Percentiles rank a stretch among this genome's conserved stretches.
phyloP scores from a whole-genome alignment of 2,797 vertebrate genomes.

The Margarornis squamiger region DNA sequence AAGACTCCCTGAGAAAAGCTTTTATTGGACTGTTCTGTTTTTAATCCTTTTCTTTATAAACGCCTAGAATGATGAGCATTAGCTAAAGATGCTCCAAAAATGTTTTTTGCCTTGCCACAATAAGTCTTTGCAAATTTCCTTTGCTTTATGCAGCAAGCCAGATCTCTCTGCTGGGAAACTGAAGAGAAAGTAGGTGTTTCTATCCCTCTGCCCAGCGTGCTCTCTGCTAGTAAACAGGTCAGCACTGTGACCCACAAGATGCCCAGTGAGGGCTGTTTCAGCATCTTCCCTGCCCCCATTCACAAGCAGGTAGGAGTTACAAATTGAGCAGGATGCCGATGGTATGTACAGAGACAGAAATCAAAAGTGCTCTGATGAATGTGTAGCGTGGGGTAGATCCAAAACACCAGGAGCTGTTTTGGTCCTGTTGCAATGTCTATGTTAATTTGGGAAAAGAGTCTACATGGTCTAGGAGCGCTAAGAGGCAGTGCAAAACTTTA shows the following conservation, averaged over 20 bases:
- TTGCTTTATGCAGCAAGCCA: background rate
- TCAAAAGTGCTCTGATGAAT: no score
- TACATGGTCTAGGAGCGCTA: background rate
- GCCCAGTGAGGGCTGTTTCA: background rate
- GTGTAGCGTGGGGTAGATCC: fast-evolving
- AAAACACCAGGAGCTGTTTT: background rate
- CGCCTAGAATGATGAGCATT: background rate
- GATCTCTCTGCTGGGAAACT: background rate
- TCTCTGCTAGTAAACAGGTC: background rate
- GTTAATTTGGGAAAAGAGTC: background rate
- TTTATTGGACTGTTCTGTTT: background rate
- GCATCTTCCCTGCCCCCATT: background rate
- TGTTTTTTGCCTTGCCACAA: background rate
- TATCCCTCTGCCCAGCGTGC: fast-evolving
- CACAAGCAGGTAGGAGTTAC: fast-evolving
- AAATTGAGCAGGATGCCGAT: background rate
- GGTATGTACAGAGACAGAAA: background rate
- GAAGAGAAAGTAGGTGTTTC: background rate
- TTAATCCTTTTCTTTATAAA: background rate
- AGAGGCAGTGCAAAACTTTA: background rate
- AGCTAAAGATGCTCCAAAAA: background rate
- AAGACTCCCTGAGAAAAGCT: background rate
- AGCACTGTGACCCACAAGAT: background rate
- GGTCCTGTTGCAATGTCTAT: background rate
- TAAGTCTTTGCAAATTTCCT: background rate